phyloP scores from a whole-genome alignment of 1,140 invertebrate genomes.

The Hylaeus anthracinus region DNA sequence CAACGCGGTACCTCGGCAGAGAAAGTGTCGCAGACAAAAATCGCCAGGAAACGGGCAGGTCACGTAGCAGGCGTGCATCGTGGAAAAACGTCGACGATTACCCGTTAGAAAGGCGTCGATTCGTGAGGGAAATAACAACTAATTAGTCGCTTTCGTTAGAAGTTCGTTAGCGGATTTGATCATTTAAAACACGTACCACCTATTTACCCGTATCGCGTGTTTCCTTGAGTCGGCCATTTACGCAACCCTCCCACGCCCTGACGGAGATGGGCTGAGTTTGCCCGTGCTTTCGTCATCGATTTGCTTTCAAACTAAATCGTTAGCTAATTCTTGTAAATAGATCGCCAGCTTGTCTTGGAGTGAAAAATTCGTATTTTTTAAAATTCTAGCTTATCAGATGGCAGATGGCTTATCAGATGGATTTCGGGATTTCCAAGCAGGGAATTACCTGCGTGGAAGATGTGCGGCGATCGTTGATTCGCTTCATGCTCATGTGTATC shows the following conservation, averaged over 20 bases:
- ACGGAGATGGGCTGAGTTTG: no score
- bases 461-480: slow-evolving; percentile 35
- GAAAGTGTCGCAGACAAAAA: slow-evolving; percentile 47
- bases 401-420: no score
- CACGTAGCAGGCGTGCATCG: slow-evolving; percentile 1
- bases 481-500: slow-evolving; percentile 41
- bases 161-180: slow-evolving; percentile 40
- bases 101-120: slow-evolving; percentile 49
- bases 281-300: no score
- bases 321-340: no score
- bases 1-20: not conserved
- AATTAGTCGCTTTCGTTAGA: slow-evolving; percentile 42
- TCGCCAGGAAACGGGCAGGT: not conserved
- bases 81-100: slow-evolving; percentile 29
- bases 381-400: no score
- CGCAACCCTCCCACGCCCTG: slow-evolving; percentile 58
- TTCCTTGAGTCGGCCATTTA: slow-evolving; percentile 55
- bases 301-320: no score
- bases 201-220: slow-evolving; percentile 51
- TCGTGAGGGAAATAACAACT: slow-evolving; percentile 42
- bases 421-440: no score
- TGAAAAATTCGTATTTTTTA: no score
- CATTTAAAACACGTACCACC: slow-evolving; percentile 51
- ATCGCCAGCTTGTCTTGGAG: no score
- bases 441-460: slow-evolving; percentile 16